A percentile compares a stretch with the other conserved stretches of the same genome.
Conservation (phyloP, 1,140 invertebrate genomes). For the Asobara japonica region DNA sequence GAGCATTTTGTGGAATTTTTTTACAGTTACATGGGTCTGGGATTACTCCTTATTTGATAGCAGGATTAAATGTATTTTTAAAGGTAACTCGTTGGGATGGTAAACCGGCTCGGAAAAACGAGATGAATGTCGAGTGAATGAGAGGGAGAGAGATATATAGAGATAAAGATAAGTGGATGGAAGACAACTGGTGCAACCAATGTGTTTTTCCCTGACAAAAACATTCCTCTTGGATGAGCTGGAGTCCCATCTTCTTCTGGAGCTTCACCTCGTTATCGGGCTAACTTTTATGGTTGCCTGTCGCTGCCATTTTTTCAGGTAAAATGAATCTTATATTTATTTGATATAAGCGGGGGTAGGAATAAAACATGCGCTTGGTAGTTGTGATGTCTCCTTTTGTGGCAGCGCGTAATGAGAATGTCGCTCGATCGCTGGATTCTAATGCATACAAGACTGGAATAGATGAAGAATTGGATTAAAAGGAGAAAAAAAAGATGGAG, state of each 20-base stretch:
- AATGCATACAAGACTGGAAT: constrained; percentile 17
- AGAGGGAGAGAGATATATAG: not conserved
- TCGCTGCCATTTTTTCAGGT: not conserved
- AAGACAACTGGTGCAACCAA: constrained; percentile 7
- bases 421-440: not conserved
- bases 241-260: constrained; percentile 24
- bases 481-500: not conserved
- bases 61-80: constrained; percentile 1
- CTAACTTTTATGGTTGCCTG: not conserved
- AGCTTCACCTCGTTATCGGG: constrained; percentile 6
- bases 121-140: constrained; percentile 35
- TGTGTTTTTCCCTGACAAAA: constrained; percentile 42
- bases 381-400: not conserved
- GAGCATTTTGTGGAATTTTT: not conserved
- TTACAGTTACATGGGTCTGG: not conserved
- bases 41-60: not conserved
- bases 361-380: not conserved
- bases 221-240: constrained; percentile 50
- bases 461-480: constrained; percentile 4
- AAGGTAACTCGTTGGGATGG: constrained; percentile 16
- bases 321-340: constrained; percentile 9
- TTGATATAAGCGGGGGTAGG: not conserved
- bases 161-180: too few relatives aligned
- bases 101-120: constrained; percentile 39
- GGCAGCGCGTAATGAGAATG: constrained; percentile 9